These are phyloP conservation scores for Myodes glareolus DNA, from an alignment of 2,113 vertebrate species.

Conservation along the genomic window DNA sequence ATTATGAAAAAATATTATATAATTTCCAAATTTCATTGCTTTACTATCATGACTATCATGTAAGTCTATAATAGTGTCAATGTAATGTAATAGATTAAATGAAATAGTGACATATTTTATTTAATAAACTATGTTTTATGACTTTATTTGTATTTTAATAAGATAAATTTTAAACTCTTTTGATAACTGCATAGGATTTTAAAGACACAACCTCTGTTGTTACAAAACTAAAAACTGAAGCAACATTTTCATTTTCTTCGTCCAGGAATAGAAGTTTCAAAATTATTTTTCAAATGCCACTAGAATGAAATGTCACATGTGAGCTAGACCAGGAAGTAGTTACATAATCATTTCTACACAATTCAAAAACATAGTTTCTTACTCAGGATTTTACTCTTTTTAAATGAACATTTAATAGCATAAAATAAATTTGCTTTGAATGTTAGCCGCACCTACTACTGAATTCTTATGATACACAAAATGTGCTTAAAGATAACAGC, in stretches of 20 bases:
- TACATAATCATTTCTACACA: not conserved
- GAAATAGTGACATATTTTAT: not conserved
- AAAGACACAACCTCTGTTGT: not conserved
- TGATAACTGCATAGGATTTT: not conserved
- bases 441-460: not conserved
- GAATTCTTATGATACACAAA: not conserved
- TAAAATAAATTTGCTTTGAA: conserved; percentile 43
- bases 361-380: not conserved
- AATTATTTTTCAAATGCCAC: not conserved
- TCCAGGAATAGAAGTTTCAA: not conserved
- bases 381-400: not conserved
- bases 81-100: not conserved
- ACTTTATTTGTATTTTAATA: not conserved
- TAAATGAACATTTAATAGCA: not conserved
- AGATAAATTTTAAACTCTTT: not conserved
- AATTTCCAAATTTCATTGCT: not conserved
- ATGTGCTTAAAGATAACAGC: not conserved
- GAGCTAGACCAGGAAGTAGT: not conserved
- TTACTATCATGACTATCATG: not conserved
- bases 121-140: not conserved
- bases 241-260: not conserved
- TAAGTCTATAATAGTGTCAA: not conserved
- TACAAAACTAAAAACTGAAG: not conserved
- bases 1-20: not conserved
- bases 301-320: not conserved